Evolutionary conservation across 2,113 vertebrate species (phyloP).

Genomic region (Aldabrachelys gigantea): DNA sequence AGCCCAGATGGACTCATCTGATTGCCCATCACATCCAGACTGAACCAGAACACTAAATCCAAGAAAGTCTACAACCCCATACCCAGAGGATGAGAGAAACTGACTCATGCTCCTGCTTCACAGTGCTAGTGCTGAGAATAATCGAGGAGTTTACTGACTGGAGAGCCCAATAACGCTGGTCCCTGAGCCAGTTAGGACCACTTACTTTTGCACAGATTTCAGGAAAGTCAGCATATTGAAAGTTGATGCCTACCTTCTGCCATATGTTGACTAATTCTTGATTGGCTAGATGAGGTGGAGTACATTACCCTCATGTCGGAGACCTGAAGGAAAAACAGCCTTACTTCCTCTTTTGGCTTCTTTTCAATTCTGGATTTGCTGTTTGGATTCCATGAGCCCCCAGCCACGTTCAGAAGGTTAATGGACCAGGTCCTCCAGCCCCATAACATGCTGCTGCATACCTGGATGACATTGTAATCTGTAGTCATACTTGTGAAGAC

Average conservation of each 20-base stretch:
- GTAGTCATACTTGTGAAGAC: neutral
- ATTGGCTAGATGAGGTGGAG: neutral
- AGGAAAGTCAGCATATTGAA: neutral
- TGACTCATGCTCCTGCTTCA: neutral
- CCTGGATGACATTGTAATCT: neutral
- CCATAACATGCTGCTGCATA: neutral
- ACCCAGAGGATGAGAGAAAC: neutral
- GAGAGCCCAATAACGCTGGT: neutral
- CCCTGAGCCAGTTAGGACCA: neutral
- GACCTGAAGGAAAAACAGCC: neutral
- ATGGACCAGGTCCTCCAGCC: neutral
- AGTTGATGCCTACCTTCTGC: neutral
- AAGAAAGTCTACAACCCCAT: neutral
- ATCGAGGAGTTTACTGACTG: neutral
- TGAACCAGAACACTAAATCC: neutral
- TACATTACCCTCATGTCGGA: neutral
- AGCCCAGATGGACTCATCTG: neutral
- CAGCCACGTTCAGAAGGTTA: neutral
- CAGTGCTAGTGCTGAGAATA: neutral
- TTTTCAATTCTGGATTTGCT: neutral
- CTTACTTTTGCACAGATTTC: neutral
- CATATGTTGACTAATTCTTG: neutral
- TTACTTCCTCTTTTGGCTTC: neutral
- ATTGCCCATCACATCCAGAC: neutral
- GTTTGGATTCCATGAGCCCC: neutral